These are phyloP conservation scores for Laterallus jamaicensis DNA, from an alignment of 2,113 vertebrate species.

Conservation along the genomic window DNA sequence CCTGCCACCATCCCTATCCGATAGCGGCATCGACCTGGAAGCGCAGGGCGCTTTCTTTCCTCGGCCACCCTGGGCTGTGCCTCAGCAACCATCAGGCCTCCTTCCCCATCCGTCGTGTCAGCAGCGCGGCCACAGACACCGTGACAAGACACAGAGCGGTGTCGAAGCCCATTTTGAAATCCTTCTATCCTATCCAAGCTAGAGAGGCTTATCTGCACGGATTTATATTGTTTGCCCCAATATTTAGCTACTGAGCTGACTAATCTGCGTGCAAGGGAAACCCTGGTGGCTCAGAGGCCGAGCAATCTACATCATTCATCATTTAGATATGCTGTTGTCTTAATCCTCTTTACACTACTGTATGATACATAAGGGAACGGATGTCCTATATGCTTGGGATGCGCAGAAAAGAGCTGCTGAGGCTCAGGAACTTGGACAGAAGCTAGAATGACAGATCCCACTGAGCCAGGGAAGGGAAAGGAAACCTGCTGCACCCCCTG, in stretches of 20 bases:
- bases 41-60: background rate
- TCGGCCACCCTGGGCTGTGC: background rate
- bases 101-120: background rate
- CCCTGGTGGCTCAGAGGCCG: conserved; percentile 2
- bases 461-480: background rate
- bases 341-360: conserved; percentile 61
- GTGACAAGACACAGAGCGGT: background rate
- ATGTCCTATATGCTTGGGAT: background rate
- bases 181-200: conserved; percentile 37
- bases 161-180: background rate
- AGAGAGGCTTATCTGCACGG: conserved; percentile 34
- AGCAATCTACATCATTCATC: conserved; percentile 57
- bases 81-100: background rate
- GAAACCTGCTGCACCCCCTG: background rate
- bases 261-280: conserved; percentile 49
- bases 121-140: rapidly evolving
- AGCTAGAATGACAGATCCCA: background rate
- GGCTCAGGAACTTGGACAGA: background rate
- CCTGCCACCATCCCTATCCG: background rate
- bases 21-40: background rate
- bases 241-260: conserved; percentile 51
- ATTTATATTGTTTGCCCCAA: conserved; percentile 64
- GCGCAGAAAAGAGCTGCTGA: background rate
- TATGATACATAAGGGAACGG: conserved; percentile 49
- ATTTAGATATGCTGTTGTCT: conserved; percentile 62